A percentile compares a stretch with the other conserved stretches of the same genome.
Conservation (phyloP, 2,113 vertebrate genomes). For the Prietella phreatophila region DNA sequence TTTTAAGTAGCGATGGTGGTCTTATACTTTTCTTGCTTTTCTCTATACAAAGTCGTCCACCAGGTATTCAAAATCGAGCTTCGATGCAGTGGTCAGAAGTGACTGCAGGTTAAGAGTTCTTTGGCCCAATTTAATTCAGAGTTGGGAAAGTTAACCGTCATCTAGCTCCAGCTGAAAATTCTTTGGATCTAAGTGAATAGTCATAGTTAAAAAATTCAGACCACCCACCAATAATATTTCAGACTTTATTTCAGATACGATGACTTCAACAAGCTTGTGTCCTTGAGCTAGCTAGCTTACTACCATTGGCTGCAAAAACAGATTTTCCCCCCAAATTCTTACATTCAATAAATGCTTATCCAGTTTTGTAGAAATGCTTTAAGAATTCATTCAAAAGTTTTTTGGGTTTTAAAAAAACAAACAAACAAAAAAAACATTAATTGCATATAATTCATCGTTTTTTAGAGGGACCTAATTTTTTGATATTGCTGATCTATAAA, state of each 20-base stretch:
- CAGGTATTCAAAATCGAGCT: background rate
- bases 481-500: background rate
- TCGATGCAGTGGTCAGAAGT: background rate
- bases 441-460: background rate
- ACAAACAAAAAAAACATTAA: background rate
- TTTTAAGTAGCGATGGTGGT: background rate
- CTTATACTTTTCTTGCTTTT: background rate
- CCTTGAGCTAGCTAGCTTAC: too few relatives aligned
- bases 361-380: too few relatives aligned
- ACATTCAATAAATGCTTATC: too few relatives aligned
- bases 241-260: background rate
- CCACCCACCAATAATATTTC: background rate
- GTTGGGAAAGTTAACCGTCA: background rate
- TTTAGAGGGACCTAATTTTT: background rate
- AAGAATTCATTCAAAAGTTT: too few relatives aligned
- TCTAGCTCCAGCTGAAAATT: background rate
- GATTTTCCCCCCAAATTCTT: too few relatives aligned
- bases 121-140: background rate
- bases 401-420: too few relatives aligned
- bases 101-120: background rate
- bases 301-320: too few relatives aligned
- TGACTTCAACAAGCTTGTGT: background rate
- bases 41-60: background rate
- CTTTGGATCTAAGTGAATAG: background rate
- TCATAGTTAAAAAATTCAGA: background rate